Evolutionary conservation across 1,140 invertebrate species (phyloP), one percentile per base, ranked within the genome.

Genomic region (Amphibalanus amphitrite): DNA sequence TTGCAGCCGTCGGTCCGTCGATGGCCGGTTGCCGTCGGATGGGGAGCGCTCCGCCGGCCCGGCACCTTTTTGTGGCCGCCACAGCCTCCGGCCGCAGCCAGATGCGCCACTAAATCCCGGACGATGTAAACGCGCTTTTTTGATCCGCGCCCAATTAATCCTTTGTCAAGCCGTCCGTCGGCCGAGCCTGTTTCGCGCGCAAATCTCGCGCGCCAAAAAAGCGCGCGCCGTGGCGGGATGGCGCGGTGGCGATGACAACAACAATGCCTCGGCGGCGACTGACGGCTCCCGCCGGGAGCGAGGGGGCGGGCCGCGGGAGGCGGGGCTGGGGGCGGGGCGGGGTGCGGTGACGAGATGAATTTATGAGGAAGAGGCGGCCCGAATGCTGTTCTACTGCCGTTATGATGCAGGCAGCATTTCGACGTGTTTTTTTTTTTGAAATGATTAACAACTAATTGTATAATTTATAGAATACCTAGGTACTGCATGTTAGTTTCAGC

Each of bases 121-220:
- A 59, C 47, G 47, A 59, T 59, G 47, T 59, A 59, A 59, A 59
- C 47, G 47, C 47, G 47, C 47, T 59, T 59, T 59, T 59, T 59
- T 59, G 33, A 59, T 59, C 47, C 47, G 47, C 47, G 20, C 47
- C 47, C 47, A 59, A 59, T 59, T 59, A 59, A 59, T 59, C 47
- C 47, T 59, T 59, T 59, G 47, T 59, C 47, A 59, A 59, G 47
- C 47, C 20, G 17, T 59, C 47, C 47, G 47, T 59, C 47, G 47
- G 20, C 47, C 17, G 47, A 20, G 47, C 47, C 47, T 59, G 47
- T 59, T 59, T 59, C 47, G 47, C 47, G 47, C 47, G 47, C 47
- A 59, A 59, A 59, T 59, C 47, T 59, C 47, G 47, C 47, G 47
- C 47, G 47, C 47, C 47, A 59, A 59, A 59, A 59, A 59, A 59